Base-by-base conservation (phyloP, 2,797 vertebrate genomes). In the Lepus townsendii region DNA sequence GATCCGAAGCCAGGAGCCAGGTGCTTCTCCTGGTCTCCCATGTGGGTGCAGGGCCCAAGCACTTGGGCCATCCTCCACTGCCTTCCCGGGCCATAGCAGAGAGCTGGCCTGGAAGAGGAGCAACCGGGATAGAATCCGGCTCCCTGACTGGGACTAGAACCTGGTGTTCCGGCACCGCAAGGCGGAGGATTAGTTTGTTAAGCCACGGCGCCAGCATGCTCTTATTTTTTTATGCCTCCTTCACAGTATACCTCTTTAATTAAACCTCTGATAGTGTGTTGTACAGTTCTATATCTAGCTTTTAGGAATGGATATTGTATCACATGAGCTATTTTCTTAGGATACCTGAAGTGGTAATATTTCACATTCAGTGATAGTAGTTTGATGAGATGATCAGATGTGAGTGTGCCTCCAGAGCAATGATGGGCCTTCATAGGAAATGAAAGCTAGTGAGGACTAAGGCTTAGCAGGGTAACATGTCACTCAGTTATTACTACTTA, bases 291-390 rank as follows among this genome's bases (percentile, higher is more conserved):
- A 8, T 83, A 24, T 54, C 42, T 63, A 71, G 27, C 60, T 90
- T 69, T 85, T 69, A 62, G n/a, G 62, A 76, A 78, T 88, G 62
- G 26, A 85, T 66, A 73, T 38, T 66, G 47, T 78, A 83, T 91
- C n/a, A 78, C 12, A 2, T 78, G 35, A 63, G 50, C 77, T 60
- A 73, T 84, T 42, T 68, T 84, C 22, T 9, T 66, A 68, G 27
- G 12, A 35, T 73, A 66, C 5, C n/a, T 91, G 35, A 72, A 87
- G 66, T 57, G 27, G 11, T 68, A 50, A 30, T 78, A 35, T 69
- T 94, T 68, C 32, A 73, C 16, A 54, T 91, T 80, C 20, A 7
- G 0, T 42, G 52, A 13, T 85, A 38, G 38, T 65, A 79, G 42
- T 79, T 84, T 73, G 22, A 42, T 78, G 79, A 79, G 22, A 26